Evolutionary conservation across 2,888 invertebrate genomes (phyloP).

Genomic region (Achlya flavicornis): DNA sequence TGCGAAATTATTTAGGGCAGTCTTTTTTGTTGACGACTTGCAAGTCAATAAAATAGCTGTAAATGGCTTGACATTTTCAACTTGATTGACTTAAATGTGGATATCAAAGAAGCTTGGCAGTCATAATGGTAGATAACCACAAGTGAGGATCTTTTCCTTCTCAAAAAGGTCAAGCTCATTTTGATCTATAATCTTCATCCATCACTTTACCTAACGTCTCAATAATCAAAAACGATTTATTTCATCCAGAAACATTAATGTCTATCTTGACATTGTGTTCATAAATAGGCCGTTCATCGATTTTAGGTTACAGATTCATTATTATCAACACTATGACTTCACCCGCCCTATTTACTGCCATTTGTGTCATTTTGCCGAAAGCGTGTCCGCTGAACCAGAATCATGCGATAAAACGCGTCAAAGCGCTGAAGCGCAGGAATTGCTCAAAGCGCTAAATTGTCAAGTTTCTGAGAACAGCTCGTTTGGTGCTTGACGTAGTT

Average conservation of each 20-base stretch:
- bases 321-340: conserved; percentile 7
- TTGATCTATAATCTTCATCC: no score
- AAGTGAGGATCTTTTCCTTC: no score
- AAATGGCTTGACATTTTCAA: no score
- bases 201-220: no score
- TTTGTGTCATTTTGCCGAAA: conserved; percentile 18
- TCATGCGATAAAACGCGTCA: conserved; percentile 24
- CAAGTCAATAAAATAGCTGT: no score
- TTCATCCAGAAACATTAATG: neutral
- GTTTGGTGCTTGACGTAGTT: neutral
- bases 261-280: neutral
- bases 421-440: conserved; percentile 16
- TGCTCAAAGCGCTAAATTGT: conserved; percentile 5
- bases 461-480: neutral
- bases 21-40: no score
- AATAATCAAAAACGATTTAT: neutral
- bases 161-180: no score
- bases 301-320: neutral
- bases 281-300: neutral
- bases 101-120: no score
- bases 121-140: no score
- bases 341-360: conserved; percentile 7
- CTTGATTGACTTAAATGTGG: no score
- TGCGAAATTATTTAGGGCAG: neutral
- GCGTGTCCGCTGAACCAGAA: conserved; percentile 25